phyloP scores from a whole-genome alignment of 2,113 vertebrate species.

The Polyodon spathula region DNA sequence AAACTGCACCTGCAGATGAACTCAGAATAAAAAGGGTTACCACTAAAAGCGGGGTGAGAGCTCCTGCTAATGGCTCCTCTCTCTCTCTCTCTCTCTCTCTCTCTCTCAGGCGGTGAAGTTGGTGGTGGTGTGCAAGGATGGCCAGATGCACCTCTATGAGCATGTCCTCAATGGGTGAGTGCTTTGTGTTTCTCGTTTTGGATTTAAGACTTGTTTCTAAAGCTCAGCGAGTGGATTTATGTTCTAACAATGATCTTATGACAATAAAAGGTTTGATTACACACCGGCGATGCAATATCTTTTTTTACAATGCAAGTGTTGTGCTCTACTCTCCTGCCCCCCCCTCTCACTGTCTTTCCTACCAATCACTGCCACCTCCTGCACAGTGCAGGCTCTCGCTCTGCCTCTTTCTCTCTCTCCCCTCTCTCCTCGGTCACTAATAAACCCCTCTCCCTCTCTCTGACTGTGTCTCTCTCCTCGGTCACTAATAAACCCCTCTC shows the following conservation, averaged over 20 bases:
- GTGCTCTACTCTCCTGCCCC: no score
- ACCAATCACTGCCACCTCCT: neutral
- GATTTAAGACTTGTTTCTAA: conserved; percentile 18
- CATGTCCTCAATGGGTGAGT: conserved; percentile 95
- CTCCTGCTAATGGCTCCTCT: neutral
- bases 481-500: neutral
- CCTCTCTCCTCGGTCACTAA: neutral
- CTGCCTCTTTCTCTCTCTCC: neutral
- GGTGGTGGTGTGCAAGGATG: conserved; percentile 87
- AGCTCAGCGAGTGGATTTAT: no score
- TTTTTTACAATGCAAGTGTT: no score
- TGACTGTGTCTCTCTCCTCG: neutral
- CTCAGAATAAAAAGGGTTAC: no score
- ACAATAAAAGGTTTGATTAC: no score
- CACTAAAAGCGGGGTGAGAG: no score
- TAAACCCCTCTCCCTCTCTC: neutral
- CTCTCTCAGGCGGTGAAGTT: conserved; percentile 77
- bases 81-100: neutral
- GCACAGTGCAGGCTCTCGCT: neutral
- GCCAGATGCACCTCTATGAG: conserved; percentile 92
- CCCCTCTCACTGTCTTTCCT: no score
- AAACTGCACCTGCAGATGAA: no score
- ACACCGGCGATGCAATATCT: no score
- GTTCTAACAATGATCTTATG: no score
- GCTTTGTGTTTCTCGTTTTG: no score